A percentile compares a stretch with the other conserved stretches of the same genome.
Conservation (phyloP, 2,888 invertebrate species). For the Xestobium rufovillosum region DNA sequence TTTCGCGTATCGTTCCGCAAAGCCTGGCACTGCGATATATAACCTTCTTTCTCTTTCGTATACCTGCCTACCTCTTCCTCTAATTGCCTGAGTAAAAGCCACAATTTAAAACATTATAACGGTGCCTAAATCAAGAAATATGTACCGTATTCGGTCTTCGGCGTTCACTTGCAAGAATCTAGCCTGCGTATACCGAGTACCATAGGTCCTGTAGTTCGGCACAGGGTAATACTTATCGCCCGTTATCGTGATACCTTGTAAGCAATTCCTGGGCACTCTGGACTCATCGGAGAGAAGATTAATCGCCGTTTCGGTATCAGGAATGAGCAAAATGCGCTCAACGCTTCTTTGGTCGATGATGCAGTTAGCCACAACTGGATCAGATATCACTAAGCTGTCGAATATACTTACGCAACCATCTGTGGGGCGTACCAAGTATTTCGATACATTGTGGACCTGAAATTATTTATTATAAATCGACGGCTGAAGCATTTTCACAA, state of each 20-base stretch:
- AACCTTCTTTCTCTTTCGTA: constrained; percentile 34
- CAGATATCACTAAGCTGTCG: constrained; percentile 63
- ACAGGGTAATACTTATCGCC: constrained; percentile 66
- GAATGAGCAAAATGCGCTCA: constrained; percentile 72
- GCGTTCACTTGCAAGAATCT: constrained; percentile 61
- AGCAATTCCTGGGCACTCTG: constrained; percentile 63
- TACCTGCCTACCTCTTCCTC: constrained; percentile 24
- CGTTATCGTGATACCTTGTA: constrained; percentile 57
- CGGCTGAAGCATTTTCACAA: too few species aligned
- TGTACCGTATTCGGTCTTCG: constrained; percentile 53
- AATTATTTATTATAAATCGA: too few species aligned
- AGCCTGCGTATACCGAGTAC: constrained; percentile 48
- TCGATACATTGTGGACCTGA: constrained; percentile 45
- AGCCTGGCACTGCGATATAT: constrained; percentile 30
- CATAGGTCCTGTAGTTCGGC: constrained; percentile 70
- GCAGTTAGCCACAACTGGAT: constrained; percentile 75
- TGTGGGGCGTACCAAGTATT: constrained; percentile 43
- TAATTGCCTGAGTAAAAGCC: constrained; percentile 20
- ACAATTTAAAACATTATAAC: constrained; percentile 6
- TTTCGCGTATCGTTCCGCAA: constrained; percentile 28
- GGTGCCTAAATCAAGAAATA: constrained; percentile 12
- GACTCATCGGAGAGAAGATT: constrained; percentile 55
- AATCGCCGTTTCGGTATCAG: constrained; percentile 60
- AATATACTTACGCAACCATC: constrained; percentile 50
- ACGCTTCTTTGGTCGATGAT: constrained; percentile 70